Evolutionary conservation across 2,113 vertebrate genomes (phyloP), one percentile per base, ranked within the genome.

Genomic region (Nibea coibor): DNA sequence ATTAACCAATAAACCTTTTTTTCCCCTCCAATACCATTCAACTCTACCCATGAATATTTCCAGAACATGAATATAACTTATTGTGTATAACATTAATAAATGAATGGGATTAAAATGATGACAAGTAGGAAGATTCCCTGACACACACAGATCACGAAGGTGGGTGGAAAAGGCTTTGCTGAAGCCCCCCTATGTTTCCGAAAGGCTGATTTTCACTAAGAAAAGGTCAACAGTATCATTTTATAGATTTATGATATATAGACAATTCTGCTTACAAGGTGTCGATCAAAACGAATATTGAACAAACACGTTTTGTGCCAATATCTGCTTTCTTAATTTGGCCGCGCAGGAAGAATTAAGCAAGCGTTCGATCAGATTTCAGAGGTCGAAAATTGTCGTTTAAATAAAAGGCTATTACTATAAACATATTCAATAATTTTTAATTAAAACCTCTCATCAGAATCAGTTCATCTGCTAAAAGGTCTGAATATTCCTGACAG

Each of bases 221-320:
- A 48, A 78, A 83, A 80, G 61, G 56, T 76, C 14, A 75, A n/a
- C 3, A 19, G 54, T 17, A 31, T 19, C 4, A 50, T 71, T 20
- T 22, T 3, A 62, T 24, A 58, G n/a, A 56, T 42, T 12, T 35
- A 3, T 58, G 12, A 47, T 1, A 14, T 0, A 45, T 3, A 8
- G 19, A 54, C 58, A 10, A 19, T 50, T 62, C 31, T 14, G 8
- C 14, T n/a, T 67, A 4, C 14, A 51, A 74, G 20, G 53, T 28
- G 22, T 6, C 28, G 8, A 53, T 6, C 22, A 3, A 54, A 22
- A 54, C 22, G 24, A 56, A 11, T 15, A 15, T 6, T 15, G n/a
- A 53, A 7, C 26, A 14, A 72, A 20, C 15, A 45, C n/a, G 31
- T 64, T 43, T 43, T 5, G 43, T 45, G 10, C 11, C 16, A 20